Evolutionary conservation across 2,888 invertebrate species (phyloP), one percentile per base, ranked within the genome.

Genomic region (Cheilosia soror): DNA sequence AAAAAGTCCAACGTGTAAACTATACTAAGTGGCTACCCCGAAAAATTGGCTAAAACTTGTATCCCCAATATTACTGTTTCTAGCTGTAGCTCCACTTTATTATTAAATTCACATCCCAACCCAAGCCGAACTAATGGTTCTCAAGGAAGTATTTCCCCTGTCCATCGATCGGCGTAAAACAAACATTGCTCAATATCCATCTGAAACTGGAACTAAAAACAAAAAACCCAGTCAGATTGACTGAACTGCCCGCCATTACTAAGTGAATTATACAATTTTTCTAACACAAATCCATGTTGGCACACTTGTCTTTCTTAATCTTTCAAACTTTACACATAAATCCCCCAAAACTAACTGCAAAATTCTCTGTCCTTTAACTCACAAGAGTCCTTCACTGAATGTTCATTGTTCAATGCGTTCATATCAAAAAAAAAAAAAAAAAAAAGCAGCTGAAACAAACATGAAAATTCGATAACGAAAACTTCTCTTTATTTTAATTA

Each of bases 401-500:
- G 20, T 6, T 11, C 13, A 11, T 29, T 13, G 44, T 11, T 13
- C 6, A 7, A 31, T 9, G 27, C 5, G 6, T 6, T 9, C 42
- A 62, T 15, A 51, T 11, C 25, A 58, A 37, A 40, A 33, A 11
- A n/a, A n/a, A n/a, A n/a, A n/a, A n/a, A n/a, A n/a, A n/a, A n/a
- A n/a, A n/a, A n/a, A n/a, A 40, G 2, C 5, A 11, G 25, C n/a
- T 4, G 25, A 7, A 27, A 57, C 20, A 37, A 73, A 75, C 57
- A 75, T 37, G 65, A 76, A 60, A 68, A 60, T 68, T 60, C 76
- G 76, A 68, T 60, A 72, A 60, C 40, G 31, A 49, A 73, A 81
- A 65, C 7, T 55, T 68, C 47, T 58, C 60, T 31, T 65, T 47
- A 55, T 66, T 77, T 82, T 72, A 77, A 82, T 82, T 77, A 62